phyloP scores from a whole-genome alignment of 2,113 vertebrate species.

The Hucho hucho region DNA sequence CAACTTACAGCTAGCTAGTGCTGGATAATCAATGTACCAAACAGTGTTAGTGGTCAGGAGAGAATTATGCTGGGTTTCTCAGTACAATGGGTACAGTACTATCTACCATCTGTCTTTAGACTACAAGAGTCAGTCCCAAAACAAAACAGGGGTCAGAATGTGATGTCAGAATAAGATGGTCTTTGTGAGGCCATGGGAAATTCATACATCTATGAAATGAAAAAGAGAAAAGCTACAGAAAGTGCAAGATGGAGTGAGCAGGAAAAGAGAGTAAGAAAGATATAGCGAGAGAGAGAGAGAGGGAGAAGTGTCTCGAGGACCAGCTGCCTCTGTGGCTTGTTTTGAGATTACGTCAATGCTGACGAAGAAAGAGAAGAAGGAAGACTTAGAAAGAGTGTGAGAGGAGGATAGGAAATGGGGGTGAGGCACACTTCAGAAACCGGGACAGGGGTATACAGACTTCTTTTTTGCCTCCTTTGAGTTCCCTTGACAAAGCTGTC shows the following conservation, averaged over 20 bases:
- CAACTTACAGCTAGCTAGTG: not conserved
- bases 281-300: slow-evolving; percentile 32
- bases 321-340: slow-evolving; percentile 82
- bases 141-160: not conserved
- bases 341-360: slow-evolving; percentile 81
- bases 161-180: not conserved
- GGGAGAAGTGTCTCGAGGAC: slow-evolving; percentile 74
- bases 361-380: slow-evolving; percentile 63
- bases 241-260: not conserved
- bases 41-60: slow-evolving; percentile 6
- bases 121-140: not conserved
- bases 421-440: slow-evolving; percentile 68
- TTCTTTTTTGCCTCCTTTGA: slow-evolving; percentile 58
- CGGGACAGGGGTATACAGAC: slow-evolving; percentile 68
- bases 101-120: not conserved
- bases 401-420: slow-evolving; percentile 44
- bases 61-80: not conserved
- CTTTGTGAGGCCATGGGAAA: not conserved
- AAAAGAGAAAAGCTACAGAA: not conserved
- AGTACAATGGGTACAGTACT: slow-evolving; percentile 6
- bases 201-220: not conserved
- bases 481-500: slow-evolving; percentile 80
- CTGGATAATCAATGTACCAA: slow-evolving; percentile 24
- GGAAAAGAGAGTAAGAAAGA: too few species aligned
- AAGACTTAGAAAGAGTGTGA: slow-evolving; percentile 46